Evolutionary conservation across 2,888 invertebrate genomes (phyloP).

Genomic region (Ochlodes sylvanus): DNA sequence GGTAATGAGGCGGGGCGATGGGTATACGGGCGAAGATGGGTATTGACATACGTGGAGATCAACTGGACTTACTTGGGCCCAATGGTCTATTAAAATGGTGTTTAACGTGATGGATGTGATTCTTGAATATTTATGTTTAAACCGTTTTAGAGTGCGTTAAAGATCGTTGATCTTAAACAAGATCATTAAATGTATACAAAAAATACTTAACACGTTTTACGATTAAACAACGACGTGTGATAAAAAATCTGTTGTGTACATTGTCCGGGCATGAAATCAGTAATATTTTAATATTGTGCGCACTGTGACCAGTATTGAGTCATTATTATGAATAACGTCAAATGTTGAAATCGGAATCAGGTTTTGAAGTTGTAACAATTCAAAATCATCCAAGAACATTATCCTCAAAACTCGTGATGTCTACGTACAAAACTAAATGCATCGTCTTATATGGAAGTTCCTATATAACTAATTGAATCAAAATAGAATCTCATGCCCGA

Average conservation of each 20-base stretch:
- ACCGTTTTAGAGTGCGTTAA: conserved; percentile 26
- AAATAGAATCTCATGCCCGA: conserved; percentile 74
- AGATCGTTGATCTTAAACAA: conserved; percentile 35
- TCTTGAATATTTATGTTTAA: conserved; percentile 35
- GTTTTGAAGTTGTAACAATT: not conserved
- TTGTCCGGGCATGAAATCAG: conserved; percentile 21
- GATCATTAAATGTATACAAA: conserved; percentile 35
- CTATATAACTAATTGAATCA: conserved; percentile 75
- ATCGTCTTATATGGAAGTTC: conserved; percentile 63
- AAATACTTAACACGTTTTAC: conserved; percentile 35
- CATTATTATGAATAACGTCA: not conserved
- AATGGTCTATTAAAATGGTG: conserved; percentile 35
- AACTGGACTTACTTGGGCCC: conserved; percentile 27
- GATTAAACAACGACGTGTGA: conserved; percentile 26
- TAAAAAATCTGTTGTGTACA: conserved; percentile 32
- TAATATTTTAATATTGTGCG: conserved; percentile 16
- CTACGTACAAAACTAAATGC: conserved; percentile 50
- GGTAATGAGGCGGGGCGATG: conserved; percentile 81
- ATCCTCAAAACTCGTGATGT: conserved; percentile 9
- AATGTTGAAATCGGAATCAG: not conserved
- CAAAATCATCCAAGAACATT: not conserved
- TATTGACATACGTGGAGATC: conserved; percentile 58
- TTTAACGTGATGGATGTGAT: conserved; percentile 35
- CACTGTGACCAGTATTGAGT: not conserved
- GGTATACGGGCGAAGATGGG: conserved; percentile 75